Evolutionary conservation across 2,888 invertebrate genomes (phyloP).

Genomic region (Chloroclystis v-ata): DNA sequence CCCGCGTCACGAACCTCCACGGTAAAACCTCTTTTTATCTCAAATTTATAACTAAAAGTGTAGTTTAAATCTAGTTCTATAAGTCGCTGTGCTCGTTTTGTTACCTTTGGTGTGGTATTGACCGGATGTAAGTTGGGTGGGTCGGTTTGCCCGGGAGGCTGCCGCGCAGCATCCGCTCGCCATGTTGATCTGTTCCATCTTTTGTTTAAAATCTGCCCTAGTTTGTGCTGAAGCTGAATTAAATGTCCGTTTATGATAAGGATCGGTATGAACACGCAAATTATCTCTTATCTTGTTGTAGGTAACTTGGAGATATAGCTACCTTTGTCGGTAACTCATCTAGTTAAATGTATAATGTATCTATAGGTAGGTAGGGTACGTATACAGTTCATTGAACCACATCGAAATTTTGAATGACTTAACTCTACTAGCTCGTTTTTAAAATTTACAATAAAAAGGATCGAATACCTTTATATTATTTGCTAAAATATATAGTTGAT

Average conservation of each 20-base stretch:
- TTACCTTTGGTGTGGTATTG: slow-evolving; percentile 45
- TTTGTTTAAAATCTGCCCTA: slow-evolving; percentile 20
- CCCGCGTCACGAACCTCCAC: slow-evolving; percentile 40
- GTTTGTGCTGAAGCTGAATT: slow-evolving; percentile 10
- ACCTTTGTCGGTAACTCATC: neutral
- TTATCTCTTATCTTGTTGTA: slow-evolving; percentile 14
- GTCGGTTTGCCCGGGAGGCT: slow-evolving; percentile 72
- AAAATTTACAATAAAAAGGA: too few relatives aligned
- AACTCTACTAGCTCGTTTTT: neutral
- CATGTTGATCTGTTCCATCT: slow-evolving; percentile 44
- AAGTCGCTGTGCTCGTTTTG: slow-evolving; percentile 56
- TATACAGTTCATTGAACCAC: slow-evolving; percentile 13
- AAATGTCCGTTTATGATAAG: slow-evolving; percentile 8
- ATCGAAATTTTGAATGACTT: slow-evolving; percentile 4
- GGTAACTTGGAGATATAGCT: neutral
- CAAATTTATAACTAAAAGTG: slow-evolving; percentile 42
- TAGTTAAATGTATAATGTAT: neutral
- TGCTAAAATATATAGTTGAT: too few relatives aligned
- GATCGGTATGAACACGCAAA: slow-evolving; percentile 12
- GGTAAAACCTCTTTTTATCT: slow-evolving; percentile 35
- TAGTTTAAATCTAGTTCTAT: slow-evolving; percentile 23
- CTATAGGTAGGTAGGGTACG: slow-evolving; percentile 6
- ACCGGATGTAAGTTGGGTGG: slow-evolving; percentile 58
- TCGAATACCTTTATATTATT: too few relatives aligned
- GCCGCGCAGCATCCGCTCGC: slow-evolving; percentile 72